phyloP scores from a whole-genome alignment of 2,797 vertebrate genomes.

The Acanthopagrus latus region DNA sequence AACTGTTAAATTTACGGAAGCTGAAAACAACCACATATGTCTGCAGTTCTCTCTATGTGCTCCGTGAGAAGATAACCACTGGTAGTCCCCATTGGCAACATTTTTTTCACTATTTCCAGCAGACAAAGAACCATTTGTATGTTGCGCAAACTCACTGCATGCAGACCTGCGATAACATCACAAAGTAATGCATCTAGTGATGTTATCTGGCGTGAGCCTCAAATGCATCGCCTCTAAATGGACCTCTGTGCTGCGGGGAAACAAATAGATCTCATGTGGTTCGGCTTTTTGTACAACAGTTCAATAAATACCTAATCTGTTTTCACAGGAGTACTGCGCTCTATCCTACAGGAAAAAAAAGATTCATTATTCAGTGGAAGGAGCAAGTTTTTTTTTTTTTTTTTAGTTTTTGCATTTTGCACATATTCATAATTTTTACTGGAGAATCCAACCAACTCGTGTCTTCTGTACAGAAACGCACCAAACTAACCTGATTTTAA shows the following conservation, averaged over 20 bases:
- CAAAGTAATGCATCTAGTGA: conserved; percentile 84
- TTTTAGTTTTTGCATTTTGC: conserved; percentile 40
- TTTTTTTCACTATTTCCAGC: conserved; percentile 48
- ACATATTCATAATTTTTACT: conserved; percentile 39
- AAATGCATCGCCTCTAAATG: conserved; percentile 74
- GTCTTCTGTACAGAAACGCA: conserved; percentile 59
- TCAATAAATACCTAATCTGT: conserved; percentile 56
- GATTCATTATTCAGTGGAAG: conserved; percentile 68
- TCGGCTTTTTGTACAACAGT: conserved; percentile 50
- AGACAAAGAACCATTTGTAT: conserved; percentile 67
- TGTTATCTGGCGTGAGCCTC: conserved; percentile 77
- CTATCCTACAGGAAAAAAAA: conserved; percentile 69
- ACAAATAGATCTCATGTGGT: conserved; percentile 61
- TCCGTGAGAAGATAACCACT: conserved; percentile 45
- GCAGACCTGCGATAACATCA: conserved; percentile 84
- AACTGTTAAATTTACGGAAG: conserved; percentile 45
- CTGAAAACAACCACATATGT: conserved; percentile 58
- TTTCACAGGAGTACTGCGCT: conserved; percentile 62
- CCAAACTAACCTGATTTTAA: conserved; percentile 43
- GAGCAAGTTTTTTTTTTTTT: conserved; percentile 3
- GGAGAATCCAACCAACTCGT: conserved; percentile 78
- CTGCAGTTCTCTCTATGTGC: conserved; percentile 47
- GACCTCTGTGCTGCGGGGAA: conserved; percentile 70
- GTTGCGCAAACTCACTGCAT: conserved; percentile 74
- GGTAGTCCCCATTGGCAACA: conserved; percentile 31